Evolutionary conservation across 2,113 vertebrate genomes (phyloP).

Genomic region (Stictonetta naevosa): DNA sequence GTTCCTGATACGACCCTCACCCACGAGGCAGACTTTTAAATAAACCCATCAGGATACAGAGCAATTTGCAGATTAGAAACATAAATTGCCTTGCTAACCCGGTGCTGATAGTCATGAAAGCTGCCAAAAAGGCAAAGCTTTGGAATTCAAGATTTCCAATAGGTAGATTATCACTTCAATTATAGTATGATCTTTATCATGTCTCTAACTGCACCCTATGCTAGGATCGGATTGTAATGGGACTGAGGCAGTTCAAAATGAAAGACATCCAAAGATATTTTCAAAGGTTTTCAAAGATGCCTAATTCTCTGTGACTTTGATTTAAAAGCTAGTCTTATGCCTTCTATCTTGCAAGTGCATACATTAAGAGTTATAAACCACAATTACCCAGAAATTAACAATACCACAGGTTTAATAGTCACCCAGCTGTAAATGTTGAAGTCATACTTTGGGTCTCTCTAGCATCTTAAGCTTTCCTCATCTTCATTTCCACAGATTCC

Average conservation of each 20-base stretch:
- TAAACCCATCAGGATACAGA: slow-evolving; percentile 1
- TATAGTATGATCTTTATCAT: neutral
- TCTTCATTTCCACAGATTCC: neutral
- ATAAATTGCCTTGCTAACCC: neutral
- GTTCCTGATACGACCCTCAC: neutral
- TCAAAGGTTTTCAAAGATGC: neutral
- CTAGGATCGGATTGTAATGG: neutral
- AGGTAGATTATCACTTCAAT: neutral
- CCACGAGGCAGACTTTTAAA: neutral
- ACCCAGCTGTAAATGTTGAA: neutral
- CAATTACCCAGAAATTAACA: neutral
- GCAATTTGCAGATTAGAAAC: neutral
- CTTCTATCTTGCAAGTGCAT: neutral
- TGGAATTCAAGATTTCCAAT: neutral
- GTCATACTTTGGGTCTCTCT: neutral
- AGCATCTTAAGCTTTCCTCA: neutral
- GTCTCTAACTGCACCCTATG: neutral
- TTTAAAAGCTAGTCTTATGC: neutral
- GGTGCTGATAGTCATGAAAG: neutral
- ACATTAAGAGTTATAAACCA: neutral
- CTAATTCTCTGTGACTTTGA: neutral
- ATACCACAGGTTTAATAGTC: neutral
- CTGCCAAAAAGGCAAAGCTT: neutral
- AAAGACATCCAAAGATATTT: neutral
- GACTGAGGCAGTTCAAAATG: neutral